Evolutionary conservation across 2,888 invertebrate species (phyloP), one percentile per base, ranked within the genome.

Genomic region (Pandemis cinnamomeana): DNA sequence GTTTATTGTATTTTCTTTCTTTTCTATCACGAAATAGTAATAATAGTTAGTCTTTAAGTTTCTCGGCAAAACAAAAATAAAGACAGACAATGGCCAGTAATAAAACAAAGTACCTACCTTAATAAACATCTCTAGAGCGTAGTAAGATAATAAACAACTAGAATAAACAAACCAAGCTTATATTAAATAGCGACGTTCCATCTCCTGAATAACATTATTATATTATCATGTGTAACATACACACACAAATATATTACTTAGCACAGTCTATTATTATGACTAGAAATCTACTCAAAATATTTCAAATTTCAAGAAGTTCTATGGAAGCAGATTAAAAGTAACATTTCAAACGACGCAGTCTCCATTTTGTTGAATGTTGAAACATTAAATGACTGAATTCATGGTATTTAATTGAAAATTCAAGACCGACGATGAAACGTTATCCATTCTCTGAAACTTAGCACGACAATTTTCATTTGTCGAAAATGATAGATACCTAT

Each of bases 51-150:
- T 7, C 8, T 51, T 51, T 13, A 13, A 10, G 13, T 51, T 66
- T 51, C 36, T 36, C 5, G 51, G 51, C 51, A 66, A n/a, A 36
- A 36, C 3, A n/a, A 36, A 66, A 66, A 51, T 53, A 15, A 64
- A 64, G 63, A 20, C 66, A 20, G 62, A 42, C 42, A n/a, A 66
- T 66, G 51, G 51, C n/a, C 15, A 5, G 51, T 27, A 51, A 66
- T 66, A 66, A 66, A 66, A 66, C 13, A 15, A 66, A 66, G 7
- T 51, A 7, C 36, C 36, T n/a, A 7, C 51, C n/a, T 27, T 41
- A 66, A 66, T 62, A 62, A 62, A 62, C 42, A 42, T 62, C 62
- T 0, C n/a, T 13, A 11, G 27, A 58, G 11, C 20, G 20, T 55
- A 58, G 27, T 27, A 27, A 11, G 27, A 27, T 20, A 58, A 27